A percentile compares a stretch with the other conserved stretches of the same genome.
phyloP scores from a whole-genome alignment of 1,140 invertebrate genomes.

The Pseudomyrmex concolor region DNA sequence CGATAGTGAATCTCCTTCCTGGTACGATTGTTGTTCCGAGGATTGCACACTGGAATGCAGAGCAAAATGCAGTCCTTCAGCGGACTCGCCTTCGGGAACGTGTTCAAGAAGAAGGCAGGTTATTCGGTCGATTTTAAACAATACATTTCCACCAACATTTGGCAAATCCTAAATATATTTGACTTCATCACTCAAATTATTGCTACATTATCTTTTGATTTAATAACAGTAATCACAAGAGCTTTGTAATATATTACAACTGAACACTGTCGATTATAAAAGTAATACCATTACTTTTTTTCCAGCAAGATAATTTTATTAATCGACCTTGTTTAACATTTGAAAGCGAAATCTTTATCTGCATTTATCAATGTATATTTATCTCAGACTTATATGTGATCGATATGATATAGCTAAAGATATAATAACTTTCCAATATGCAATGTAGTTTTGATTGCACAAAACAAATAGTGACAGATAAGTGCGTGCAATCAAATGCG shows the following conservation, averaged over 20 bases:
- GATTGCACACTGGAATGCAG: slow-evolving; percentile 52
- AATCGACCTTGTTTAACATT: slow-evolving; percentile 29
- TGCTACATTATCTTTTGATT: background rate
- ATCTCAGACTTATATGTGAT: background rate
- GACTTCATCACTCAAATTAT: background rate
- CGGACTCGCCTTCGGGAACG: slow-evolving; percentile 78
- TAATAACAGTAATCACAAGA: background rate
- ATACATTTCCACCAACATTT: slow-evolving; percentile 3
- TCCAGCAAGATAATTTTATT: slow-evolving; percentile 8
- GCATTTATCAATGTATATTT: slow-evolving; percentile 19
- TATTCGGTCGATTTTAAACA: slow-evolving; percentile 33
- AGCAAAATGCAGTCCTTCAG: slow-evolving; percentile 79
- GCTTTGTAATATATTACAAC: background rate
- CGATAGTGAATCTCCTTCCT: slow-evolving; percentile 43
- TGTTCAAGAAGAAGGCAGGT: slow-evolving; percentile 82
- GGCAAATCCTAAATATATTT: background rate
- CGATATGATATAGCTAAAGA: slow-evolving; percentile 42
- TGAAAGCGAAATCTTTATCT: background rate
- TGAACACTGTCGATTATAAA: background rate
- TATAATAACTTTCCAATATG: slow-evolving; percentile 15
- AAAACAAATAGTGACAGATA: slow-evolving; percentile 7
- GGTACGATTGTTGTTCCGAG: slow-evolving; percentile 26
- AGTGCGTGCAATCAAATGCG: slow-evolving; percentile 9
- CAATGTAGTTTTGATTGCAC: slow-evolving; percentile 21
- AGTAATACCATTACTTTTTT: slow-evolving; percentile 4